These are phyloP conservation scores for Synanthedon formicaeformis DNA, from an alignment of 2,888 invertebrate species.

Conservation along the genomic window DNA sequence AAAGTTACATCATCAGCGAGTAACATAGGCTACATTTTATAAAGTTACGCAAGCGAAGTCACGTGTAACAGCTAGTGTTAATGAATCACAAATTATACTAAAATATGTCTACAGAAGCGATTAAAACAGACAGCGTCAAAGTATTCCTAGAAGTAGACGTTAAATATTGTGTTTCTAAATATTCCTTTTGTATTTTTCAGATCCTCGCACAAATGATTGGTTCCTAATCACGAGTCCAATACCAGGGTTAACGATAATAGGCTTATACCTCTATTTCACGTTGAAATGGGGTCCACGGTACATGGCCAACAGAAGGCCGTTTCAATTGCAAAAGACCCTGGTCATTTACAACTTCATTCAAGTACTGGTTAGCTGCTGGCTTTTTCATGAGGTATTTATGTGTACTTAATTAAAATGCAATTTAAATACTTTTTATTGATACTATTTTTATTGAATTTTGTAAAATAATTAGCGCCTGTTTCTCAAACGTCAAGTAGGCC, in stretches of 20 bases:
- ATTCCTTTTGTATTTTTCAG: conserved; percentile 40
- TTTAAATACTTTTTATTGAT: neutral
- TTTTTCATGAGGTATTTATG: conserved; percentile 79
- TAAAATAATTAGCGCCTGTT: too few relatives aligned
- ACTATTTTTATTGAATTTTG: too few relatives aligned
- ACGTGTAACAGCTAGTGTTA: too few relatives aligned
- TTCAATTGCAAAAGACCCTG: conserved; percentile 81
- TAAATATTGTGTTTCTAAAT: too few relatives aligned
- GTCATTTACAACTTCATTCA: conserved; percentile 90
- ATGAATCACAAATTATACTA: too few relatives aligned
- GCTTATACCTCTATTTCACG: conserved; percentile 79
- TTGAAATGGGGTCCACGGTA: conserved; percentile 84
- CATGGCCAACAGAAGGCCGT: conserved; percentile 90
- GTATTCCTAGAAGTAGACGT: too few relatives aligned
- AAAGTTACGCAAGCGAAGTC: too few relatives aligned
- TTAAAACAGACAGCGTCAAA: too few relatives aligned
- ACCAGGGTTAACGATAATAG: conserved; percentile 75
- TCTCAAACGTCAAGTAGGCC: too few relatives aligned
- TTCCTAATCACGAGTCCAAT: conserved; percentile 79
- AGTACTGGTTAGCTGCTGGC: conserved; percentile 84
- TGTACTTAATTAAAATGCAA: neutral
- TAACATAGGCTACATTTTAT: too few relatives aligned
- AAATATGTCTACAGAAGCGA: too few relatives aligned
- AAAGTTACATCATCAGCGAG: too few relatives aligned
- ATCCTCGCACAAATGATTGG: conserved; percentile 79